phyloP scores from a whole-genome alignment of 2,888 invertebrate species.

The Blomia tropicalis region DNA sequence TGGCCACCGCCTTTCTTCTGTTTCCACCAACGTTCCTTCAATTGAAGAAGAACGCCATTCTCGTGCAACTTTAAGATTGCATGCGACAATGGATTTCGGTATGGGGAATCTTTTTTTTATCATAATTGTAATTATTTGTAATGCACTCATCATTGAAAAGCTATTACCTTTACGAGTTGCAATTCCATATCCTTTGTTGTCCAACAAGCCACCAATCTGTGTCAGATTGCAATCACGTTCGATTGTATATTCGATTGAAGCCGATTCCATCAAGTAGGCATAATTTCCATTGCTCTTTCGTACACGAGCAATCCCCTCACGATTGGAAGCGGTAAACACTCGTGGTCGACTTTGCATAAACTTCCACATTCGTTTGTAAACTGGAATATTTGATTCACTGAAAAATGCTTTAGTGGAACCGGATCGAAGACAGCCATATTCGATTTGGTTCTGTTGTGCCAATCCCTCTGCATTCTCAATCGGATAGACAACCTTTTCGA shows the following conservation, averaged over 20 bases:
- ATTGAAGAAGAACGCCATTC: constrained; percentile 38
- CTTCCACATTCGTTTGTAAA: constrained; percentile 39
- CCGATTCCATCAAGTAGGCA: constrained; percentile 42
- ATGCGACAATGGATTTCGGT: constrained; percentile 76
- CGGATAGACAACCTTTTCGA: constrained; percentile 52
- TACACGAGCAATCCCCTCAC: constrained; percentile 48
- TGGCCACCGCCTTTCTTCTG: constrained; percentile 33
- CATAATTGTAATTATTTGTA: no score
- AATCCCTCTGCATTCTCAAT: constrained; percentile 89
- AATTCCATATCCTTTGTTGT: constrained; percentile 42
- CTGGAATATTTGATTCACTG: constrained; percentile 33
- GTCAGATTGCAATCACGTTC: constrained; percentile 40
- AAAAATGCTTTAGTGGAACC: constrained; percentile 91
- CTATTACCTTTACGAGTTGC: constrained; percentile 30
- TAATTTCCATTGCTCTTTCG: constrained; percentile 35
- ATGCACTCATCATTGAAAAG: no score
- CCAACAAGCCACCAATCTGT: constrained; percentile 41
- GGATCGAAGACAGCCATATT: constrained; percentile 76
- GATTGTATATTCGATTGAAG: constrained; percentile 40
- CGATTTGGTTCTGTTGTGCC: constrained; percentile 86
- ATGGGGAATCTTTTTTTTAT: constrained; percentile 68
- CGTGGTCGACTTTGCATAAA: constrained; percentile 35
- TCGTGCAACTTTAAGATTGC: constrained; percentile 43
- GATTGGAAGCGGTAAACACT: constrained; percentile 38
- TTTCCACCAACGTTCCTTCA: constrained; percentile 42